Percentiles rank a stretch among this genome's conserved stretches.
phyloP scores from a whole-genome alignment of 2,797 vertebrate species.

The Neopelma chrysocephalum region DNA sequence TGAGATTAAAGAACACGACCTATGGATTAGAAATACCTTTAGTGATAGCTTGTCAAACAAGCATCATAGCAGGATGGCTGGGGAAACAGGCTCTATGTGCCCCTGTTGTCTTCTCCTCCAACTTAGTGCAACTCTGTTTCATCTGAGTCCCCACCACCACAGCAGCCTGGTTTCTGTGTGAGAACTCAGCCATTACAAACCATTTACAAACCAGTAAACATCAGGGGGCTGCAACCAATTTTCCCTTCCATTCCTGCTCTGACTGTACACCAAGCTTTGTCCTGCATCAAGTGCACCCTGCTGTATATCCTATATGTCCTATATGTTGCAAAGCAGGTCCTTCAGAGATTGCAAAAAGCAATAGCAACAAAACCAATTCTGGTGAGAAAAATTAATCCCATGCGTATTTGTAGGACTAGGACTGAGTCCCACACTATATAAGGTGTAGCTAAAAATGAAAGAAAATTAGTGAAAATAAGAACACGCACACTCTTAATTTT shows the following conservation, averaged over 20 bases:
- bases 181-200: neutral
- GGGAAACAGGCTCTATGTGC: accelerated
- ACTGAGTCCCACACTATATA: neutral
- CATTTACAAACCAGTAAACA: neutral
- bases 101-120: neutral
- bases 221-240: neutral
- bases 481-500: neutral
- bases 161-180: neutral
- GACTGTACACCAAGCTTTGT: neutral
- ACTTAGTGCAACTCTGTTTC: neutral
- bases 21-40: neutral
- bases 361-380: neutral
- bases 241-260: neutral
- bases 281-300: accelerated
- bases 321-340: neutral
- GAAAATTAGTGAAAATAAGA: constrained; percentile 19
- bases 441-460: neutral
- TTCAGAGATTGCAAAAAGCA: neutral
- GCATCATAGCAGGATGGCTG: neutral
- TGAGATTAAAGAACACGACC: neutral
- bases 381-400: neutral
- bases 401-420: neutral
- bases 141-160: neutral
- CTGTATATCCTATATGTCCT: accelerated
- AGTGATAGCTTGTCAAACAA: neutral